A percentile compares a stretch with the other conserved stretches of the same genome.
Conservation (phyloP, 2,888 invertebrate species). For the Cerceris rybyensis region DNA sequence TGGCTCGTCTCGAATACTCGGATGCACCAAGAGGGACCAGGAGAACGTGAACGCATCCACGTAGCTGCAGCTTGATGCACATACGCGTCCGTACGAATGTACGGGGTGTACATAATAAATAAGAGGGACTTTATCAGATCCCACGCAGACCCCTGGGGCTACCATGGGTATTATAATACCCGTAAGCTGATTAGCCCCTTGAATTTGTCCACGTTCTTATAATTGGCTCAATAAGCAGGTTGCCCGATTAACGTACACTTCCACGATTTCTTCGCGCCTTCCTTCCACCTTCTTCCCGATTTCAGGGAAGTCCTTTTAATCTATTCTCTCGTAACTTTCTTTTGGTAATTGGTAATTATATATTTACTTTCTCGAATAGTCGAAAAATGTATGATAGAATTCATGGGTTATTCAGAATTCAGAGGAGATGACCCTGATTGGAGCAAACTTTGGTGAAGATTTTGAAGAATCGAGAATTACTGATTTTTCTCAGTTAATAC, state of each 20-base stretch:
- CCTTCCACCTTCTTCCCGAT: constrained; percentile 9
- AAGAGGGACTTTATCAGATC: constrained; percentile 79
- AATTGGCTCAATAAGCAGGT: constrained; percentile 76
- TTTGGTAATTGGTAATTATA: no score
- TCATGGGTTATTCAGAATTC: no score
- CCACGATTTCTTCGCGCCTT: constrained; percentile 25
- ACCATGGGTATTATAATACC: constrained; percentile 74
- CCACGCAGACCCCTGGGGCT: constrained; percentile 75
- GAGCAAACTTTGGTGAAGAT: no score
- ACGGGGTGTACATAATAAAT: constrained; percentile 75
- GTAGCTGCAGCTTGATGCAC: constrained; percentile 37
- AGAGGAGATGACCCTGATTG: no score
- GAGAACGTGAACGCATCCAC: constrained; percentile 35
- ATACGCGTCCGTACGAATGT: constrained; percentile 51
- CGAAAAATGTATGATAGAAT: no score
- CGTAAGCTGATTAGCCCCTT: constrained; percentile 80
- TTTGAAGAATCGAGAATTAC: no score
- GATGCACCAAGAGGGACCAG: constrained; percentile 17
- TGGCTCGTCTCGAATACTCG: constrained; percentile 36
- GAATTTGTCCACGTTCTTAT: constrained; percentile 80
- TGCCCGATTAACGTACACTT: constrained; percentile 67
- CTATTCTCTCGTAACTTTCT: no score
- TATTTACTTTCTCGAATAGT: no score
- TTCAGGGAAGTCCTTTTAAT: background rate
- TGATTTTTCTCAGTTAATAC: no score